Evolutionary conservation across 2,113 vertebrate species (phyloP).

Genomic region (Barnardius zonarius): DNA sequence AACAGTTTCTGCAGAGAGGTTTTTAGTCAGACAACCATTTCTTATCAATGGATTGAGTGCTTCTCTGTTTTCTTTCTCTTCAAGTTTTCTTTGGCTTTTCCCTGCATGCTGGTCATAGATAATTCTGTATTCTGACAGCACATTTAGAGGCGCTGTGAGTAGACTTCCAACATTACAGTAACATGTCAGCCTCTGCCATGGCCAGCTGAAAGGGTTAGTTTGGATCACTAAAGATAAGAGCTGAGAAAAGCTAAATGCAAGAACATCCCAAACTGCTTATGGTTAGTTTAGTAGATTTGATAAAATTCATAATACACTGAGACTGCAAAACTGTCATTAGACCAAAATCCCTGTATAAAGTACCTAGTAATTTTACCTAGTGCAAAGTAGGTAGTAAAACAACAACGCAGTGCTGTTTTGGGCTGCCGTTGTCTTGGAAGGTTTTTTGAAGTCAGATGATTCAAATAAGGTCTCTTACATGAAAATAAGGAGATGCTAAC

Average conservation of each 20-base stretch:
- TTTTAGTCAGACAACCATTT: not conserved
- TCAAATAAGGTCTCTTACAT: not conserved
- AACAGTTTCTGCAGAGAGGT: not conserved
- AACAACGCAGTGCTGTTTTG: not conserved
- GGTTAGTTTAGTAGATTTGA: not conserved
- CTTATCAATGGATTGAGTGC: not conserved
- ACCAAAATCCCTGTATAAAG: not conserved
- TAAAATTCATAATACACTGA: not conserved
- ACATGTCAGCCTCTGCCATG: fast-evolving
- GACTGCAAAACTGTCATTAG: not conserved
- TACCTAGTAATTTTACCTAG: not conserved
- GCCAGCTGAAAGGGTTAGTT: not conserved
- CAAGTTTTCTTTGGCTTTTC: not conserved
- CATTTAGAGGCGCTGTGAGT: fast-evolving
- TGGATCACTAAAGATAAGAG: not conserved
- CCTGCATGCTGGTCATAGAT: not conserved
- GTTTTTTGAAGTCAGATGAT: not conserved
- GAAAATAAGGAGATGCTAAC: not conserved
- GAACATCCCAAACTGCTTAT: not conserved
- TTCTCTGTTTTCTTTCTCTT: no score
- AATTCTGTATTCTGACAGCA: not conserved
- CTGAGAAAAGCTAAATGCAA: not conserved
- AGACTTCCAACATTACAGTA: not conserved
- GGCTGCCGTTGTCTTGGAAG: not conserved
- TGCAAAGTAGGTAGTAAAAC: not conserved